Base-by-base conservation (phyloP, 1,140 invertebrate genomes). In the Episyrphus balteatus region DNA sequence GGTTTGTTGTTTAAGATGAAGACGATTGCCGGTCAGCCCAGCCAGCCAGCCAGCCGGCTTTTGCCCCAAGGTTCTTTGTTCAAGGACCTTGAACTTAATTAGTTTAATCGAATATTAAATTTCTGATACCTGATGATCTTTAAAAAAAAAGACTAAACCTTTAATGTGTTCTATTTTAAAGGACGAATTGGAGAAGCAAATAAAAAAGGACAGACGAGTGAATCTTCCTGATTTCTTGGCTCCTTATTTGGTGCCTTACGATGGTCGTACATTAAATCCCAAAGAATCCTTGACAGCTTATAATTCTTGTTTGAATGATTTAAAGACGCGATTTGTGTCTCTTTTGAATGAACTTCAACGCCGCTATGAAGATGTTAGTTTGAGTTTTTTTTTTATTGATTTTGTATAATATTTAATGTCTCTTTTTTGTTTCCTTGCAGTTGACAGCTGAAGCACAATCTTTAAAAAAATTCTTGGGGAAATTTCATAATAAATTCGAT, bases 171-270 rank as follows among this genome's bases (percentile, higher is more conserved):
- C 32, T 6, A 36, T 6, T n/a, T 32, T 18, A 19, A 55, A 75
- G 72, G 66, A 67, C 46, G 59, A 69, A 39, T 56, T 61, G 34
- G 52, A 69, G 19, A 51, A 60, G 33, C 62, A 58, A n/a, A 53
- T 66, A 13, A 65, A 55, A 46, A 43, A 58, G 2, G 56, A 62
- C 46, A 55, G 72, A 17, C 48, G 64, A 3, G 62, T 58, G 18
- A 62, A 64, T 46, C 67, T 70, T 2, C 51, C 71, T 0, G 73
- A 81, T 54, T 75, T 74, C 48, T 54, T 81, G 13, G 66, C 68
- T n/a, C 76, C 78, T 0, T 80, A 79, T 55, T 51, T 81, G 7
- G 71, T 73, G 1, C 62, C 68, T 32, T 58, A 74, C 19, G 72
- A 73, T n/a, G 60, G 71, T 51, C 66, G 70, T 31, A 14, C 49